Conservation (phyloP, 2,797 vertebrate species). For the Diplodus puntazzo region DNA sequence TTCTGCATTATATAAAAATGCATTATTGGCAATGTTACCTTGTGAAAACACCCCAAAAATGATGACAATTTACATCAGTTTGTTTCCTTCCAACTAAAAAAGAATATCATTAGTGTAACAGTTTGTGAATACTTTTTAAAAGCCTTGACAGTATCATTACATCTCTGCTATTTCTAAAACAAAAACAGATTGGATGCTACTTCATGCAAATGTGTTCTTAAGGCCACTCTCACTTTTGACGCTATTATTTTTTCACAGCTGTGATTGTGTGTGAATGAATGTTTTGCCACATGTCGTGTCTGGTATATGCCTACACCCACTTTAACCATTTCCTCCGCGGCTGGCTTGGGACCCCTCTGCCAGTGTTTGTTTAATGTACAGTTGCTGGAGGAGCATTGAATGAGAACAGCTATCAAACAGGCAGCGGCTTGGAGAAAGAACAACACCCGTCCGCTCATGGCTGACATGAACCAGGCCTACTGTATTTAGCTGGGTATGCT, state of each 20-base stretch:
- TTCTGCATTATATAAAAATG: background rate
- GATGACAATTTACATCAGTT: background rate
- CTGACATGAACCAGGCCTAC: conserved; percentile 61
- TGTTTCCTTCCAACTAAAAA: background rate
- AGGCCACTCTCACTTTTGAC: background rate
- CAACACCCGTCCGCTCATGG: conserved; percentile 52
- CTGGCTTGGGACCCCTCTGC: conserved; percentile 40
- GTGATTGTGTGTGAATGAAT: conserved; percentile 27
- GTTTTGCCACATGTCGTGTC: conserved; percentile 59
- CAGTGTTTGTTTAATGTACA: conserved; percentile 68
- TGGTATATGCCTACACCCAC: conserved; percentile 44
- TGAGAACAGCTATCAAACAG: conserved; percentile 33
- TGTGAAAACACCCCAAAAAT: background rate
- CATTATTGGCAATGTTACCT: background rate
- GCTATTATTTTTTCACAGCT: conserved; percentile 25
- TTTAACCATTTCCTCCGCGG: conserved; percentile 66
- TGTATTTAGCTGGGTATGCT: conserved; percentile 36
- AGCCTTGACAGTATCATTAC: background rate
- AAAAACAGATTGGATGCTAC: background rate
- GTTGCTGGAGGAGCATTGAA: conserved; percentile 40
- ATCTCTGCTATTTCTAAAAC: background rate
- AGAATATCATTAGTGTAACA: background rate
- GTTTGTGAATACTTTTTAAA: background rate
- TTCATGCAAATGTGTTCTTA: background rate
- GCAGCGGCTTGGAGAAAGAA: conserved; percentile 50